These are phyloP conservation scores for Steromphala cineraria DNA, from an alignment of 2,888 invertebrate species.

Conservation along the genomic window DNA sequence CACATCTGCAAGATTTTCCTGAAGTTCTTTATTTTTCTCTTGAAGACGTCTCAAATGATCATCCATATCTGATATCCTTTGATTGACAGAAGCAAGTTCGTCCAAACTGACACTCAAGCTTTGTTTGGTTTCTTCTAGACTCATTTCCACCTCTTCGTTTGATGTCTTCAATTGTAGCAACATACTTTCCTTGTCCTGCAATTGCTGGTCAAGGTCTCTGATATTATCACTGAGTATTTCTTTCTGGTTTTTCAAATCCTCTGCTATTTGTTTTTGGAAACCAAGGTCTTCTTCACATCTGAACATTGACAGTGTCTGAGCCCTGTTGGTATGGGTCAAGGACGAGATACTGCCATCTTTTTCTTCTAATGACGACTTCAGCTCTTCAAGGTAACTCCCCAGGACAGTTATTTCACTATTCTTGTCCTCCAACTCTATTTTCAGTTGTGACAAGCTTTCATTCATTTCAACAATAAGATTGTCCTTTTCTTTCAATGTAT, in stretches of 20 bases:
- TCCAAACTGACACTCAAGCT: neutral
- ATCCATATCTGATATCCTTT: conserved; percentile 26
- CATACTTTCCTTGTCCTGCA: neutral
- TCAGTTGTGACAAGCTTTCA: neutral
- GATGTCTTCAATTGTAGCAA: neutral
- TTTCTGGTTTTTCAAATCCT: neutral
- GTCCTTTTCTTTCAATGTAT: neutral
- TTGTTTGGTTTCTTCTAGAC: neutral
- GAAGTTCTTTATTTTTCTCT: conserved; percentile 9
- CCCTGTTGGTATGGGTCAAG: neutral
- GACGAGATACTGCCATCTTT: neutral
- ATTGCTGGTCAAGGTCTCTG: neutral
- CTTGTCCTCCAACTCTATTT: neutral
- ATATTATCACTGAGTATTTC: neutral
- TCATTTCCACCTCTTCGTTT: neutral
- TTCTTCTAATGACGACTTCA: neutral
- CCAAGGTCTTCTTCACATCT: neutral
- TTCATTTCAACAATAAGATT: neutral
- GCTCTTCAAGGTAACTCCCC: neutral
- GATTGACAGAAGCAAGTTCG: neutral
- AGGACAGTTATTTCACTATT: neutral
- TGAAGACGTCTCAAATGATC: conserved; percentile 17
- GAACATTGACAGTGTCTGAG: too few species aligned
- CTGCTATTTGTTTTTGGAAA: neutral
- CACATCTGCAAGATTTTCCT: neutral